Conservation (phyloP, 2,797 vertebrate genomes). For the Gadopsis bispinosus region DNA sequence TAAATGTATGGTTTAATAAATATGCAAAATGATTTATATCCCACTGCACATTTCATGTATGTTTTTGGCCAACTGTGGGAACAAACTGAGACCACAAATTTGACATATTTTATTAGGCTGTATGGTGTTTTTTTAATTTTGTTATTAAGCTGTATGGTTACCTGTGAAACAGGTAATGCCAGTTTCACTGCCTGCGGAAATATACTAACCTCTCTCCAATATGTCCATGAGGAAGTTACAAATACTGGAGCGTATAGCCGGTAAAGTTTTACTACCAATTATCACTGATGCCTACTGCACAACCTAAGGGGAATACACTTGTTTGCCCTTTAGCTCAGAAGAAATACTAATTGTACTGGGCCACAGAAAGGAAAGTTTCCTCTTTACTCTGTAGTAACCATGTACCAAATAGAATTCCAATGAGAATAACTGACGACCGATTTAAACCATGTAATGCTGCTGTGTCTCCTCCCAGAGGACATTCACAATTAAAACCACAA, state of each 20-base stretch:
- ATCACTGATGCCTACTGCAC: neutral
- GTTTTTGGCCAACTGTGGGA: no score
- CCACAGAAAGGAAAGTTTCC: neutral
- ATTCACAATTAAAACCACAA: no score
- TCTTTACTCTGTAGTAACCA: neutral
- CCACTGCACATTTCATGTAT: no score
- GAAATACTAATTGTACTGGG: neutral
- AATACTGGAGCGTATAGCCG: no score
- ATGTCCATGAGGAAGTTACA: neutral
- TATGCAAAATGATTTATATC: no score
- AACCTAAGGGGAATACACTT: no score
- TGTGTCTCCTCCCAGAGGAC: slow-evolving; percentile 45
- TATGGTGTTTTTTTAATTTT: no score
- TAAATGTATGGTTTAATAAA: no score
- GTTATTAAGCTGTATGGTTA: neutral
- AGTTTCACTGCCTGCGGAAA: slow-evolving; percentile 32
- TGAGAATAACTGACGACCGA: neutral
- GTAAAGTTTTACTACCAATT: neutral
- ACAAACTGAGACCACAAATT: no score
- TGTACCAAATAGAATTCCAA: neutral
- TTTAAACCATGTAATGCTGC: neutral
- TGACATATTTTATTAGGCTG: no score
- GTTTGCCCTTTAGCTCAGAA: neutral
- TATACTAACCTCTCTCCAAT: neutral
- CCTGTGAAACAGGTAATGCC: slow-evolving; percentile 53